These are phyloP conservation scores for Oryctolagus cuniculus DNA, from an alignment of 2,113 vertebrate genomes.

Conservation along the genomic window mOryCun1.1 NC_091435.1:80461501-80462000, in stretches of 20 bases:
- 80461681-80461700: background rate
- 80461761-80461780: background rate
- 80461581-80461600: constrained; percentile 21
- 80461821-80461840: constrained; percentile 11
- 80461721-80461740: constrained; percentile 37
- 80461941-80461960: constrained; percentile 59
- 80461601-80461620: background rate
- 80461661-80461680: constrained; percentile 22
- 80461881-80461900: background rate
- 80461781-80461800: background rate
- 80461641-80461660: constrained; percentile 56
- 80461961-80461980: constrained; percentile 28
- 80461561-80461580: constrained; percentile 56
- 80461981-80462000: constrained; percentile 51
- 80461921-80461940: background rate
- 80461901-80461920: background rate
- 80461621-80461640: background rate
- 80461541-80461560: constrained; percentile 55
- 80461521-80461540: constrained; percentile 32
- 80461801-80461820: background rate
- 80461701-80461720: background rate
- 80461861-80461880: constrained; percentile 56
- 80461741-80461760: constrained; percentile 30
- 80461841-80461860: constrained; percentile 10
- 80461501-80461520: background rate